Evolutionary conservation across 2,888 invertebrate species (phyloP).

Genomic region (Temnothorax unifasciatus): DNA sequence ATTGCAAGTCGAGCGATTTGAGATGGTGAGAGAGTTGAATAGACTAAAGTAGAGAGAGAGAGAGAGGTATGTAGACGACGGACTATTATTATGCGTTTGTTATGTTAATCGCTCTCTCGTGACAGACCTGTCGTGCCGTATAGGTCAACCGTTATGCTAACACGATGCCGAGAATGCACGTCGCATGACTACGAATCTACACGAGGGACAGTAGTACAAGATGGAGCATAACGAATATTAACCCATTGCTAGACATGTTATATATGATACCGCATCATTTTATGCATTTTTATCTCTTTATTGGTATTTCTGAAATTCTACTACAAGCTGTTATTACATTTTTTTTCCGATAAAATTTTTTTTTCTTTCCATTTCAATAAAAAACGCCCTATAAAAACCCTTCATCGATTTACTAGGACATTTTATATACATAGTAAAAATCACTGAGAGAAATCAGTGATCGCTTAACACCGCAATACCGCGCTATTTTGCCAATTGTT

Average conservation of each 20-base stretch:
- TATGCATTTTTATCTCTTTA: not conserved
- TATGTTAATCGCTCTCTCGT: slow-evolving; percentile 79
- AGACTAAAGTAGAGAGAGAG: slow-evolving; percentile 20
- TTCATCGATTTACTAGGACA: not conserved
- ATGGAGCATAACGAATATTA: slow-evolving; percentile 15
- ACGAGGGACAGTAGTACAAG: not conserved
- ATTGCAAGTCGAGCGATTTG: slow-evolving; percentile 39
- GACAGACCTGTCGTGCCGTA: slow-evolving; percentile 59
- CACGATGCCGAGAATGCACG: slow-evolving; percentile 65
- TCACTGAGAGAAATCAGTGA: slow-evolving; percentile 14
- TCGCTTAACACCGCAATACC: not conserved
- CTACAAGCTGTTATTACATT: not conserved
- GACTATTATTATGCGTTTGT: slow-evolving; percentile 77
- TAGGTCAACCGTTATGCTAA: slow-evolving; percentile 73
- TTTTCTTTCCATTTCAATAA: not conserved
- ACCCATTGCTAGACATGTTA: slow-evolving; percentile 4
- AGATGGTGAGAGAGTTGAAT: slow-evolving; percentile 8
- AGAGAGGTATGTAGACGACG: slow-evolving; percentile 33
- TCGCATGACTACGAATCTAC: slow-evolving; percentile 57
- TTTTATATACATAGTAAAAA: not conserved
- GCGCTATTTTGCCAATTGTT: slow-evolving; percentile 19
- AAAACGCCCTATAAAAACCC: not conserved
- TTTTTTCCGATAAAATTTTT: not conserved
- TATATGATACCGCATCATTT: not conserved
- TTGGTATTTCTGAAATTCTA: not conserved